Evolutionary conservation across 2,797 vertebrate genomes (phyloP), one percentile per base, ranked within the genome.

Genomic region (Hypotaenidia philippensis): DNA sequence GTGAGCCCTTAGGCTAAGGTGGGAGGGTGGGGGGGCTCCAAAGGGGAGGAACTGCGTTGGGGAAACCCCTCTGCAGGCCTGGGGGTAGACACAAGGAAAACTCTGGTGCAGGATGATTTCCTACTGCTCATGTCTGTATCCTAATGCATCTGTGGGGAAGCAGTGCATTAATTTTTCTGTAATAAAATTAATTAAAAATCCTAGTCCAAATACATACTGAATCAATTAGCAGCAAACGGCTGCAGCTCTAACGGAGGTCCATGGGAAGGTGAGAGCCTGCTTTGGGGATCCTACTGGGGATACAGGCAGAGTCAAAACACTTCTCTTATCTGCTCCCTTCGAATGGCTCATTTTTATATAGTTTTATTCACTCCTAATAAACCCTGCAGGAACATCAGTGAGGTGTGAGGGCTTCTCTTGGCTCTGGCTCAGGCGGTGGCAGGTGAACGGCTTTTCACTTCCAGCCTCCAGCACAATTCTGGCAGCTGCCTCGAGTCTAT

Each of bases 181-280:
- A 80, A 83, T 87, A 90, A 83, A 95, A 89, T 80, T 84, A 93
- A 91, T 93, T 91, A 50, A 69, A 93, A 91, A 72, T 69, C 65
- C 23, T 64, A 71, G 44, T 81, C 77, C 38, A 70, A 89, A 69
- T 81, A 44, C 21, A 3, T 59, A 38, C 59, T 84, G 77, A 87
- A 78, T 90, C 92, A 95, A 92, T 92, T 68, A 88, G 59, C 72
- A 86, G 57, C 0, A 2, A 90, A 53, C 0, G 17, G 40, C 61
- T 68, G 71, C 60, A 64, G 70, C 64, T 76, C 63, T 68, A 79
- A 44, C 12, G 1, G 69, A 59, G 78, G 65, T 70, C 69, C 36
- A 22, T 4, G 13, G 89, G 87, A 90, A 87, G 74, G 75, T 66
- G 38, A 60, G 45, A 80, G 11, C n/a, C 55, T 79, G 70, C 52